These are phyloP conservation scores for Dasypolia templi DNA, from an alignment of 2,888 invertebrate genomes.

Conservation along the genomic window DNA sequence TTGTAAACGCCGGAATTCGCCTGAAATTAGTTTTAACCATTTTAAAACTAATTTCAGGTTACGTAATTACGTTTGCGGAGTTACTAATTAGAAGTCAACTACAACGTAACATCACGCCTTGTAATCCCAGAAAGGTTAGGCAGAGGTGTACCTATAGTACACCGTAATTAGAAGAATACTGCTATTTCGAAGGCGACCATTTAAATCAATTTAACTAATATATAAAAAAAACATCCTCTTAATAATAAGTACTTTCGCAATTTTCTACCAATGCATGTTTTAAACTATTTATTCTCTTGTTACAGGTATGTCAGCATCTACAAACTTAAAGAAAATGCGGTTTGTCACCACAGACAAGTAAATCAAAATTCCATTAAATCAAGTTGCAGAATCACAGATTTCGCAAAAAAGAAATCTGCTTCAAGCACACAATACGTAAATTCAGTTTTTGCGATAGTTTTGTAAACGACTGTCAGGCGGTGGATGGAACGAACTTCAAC, in stretches of 20 bases:
- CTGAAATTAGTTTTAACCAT: slow-evolving; percentile 13
- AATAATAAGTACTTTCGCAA: not conserved
- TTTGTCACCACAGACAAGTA: slow-evolving; percentile 14
- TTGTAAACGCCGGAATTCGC: slow-evolving; percentile 24
- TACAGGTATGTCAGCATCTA: slow-evolving; percentile 49
- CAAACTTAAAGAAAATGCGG: slow-evolving; percentile 17
- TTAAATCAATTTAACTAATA: too few relatives aligned
- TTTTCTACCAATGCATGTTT: not conserved
- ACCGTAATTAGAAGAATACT: slow-evolving; percentile 2
- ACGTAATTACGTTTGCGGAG: slow-evolving; percentile 6
- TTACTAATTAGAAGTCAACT: slow-evolving; percentile 7
- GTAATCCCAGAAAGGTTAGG: too few relatives aligned
- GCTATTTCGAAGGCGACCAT: not conserved
- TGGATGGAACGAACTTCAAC: slow-evolving; percentile 56
- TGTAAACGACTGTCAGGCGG: slow-evolving; percentile 38
- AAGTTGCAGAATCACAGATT: slow-evolving; percentile 38
- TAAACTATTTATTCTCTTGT: slow-evolving; percentile 29
- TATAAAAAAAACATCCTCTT: not conserved
- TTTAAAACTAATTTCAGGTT: too few relatives aligned
- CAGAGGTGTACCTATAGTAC: too few relatives aligned
- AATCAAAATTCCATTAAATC: slow-evolving; percentile 35
- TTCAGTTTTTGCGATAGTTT: slow-evolving; percentile 54
- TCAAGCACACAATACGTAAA: slow-evolving; percentile 47
- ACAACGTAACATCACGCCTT: too few relatives aligned
- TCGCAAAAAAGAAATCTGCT: slow-evolving; percentile 53